Evolutionary conservation across 2,888 invertebrate species (phyloP), one percentile per base, ranked within the genome.

Genomic region (Phoronis australis): DNA sequence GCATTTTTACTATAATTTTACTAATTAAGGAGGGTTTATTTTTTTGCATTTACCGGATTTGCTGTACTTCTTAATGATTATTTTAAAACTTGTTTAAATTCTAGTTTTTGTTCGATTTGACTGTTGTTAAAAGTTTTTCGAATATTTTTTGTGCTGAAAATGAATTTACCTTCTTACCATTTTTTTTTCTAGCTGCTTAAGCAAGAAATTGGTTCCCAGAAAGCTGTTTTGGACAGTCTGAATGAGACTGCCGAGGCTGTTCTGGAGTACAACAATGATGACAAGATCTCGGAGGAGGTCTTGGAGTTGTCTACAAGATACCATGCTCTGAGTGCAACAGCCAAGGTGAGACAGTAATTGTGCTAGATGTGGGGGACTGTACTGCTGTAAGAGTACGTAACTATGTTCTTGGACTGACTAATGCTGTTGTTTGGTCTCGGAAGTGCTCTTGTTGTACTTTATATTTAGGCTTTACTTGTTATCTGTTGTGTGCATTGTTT

Each of bases 251-350:
- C 94, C 1, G 94, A 95, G 57, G 85, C 87, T 43, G 80, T 95
- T 24, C 76, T 94, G 31, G 93, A 94, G 78, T 92, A 90, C 0
- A 94, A 93, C 67, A 87, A 92, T 1, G 94, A 96, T 70, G 92
- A 93, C 0, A 82, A 92, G 65, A 87, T 95, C 44, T 92, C 93
- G 45, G 93, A 93, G 73, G 90, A 89, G 20, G 87, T 95, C 49
- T 93, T 94, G 43, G 93, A 94, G 73, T 80, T 95, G 44, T 89
- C 94, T 0, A 92, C 93, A 1, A 92, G 93, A 74, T 95, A 95
- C 70, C 94, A 94, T 71, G 87, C 92, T 0, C 78, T 95, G 41
- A 78, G 92, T 42, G 90, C 93, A 0, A 77, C 91, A 45, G 91
- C 94, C 15, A 95, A 95, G 78, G 95, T 83, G 68, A 55, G 15